Base-by-base conservation (phyloP, 2,113 vertebrate genomes). In the Oreochromis aureus region DNA sequence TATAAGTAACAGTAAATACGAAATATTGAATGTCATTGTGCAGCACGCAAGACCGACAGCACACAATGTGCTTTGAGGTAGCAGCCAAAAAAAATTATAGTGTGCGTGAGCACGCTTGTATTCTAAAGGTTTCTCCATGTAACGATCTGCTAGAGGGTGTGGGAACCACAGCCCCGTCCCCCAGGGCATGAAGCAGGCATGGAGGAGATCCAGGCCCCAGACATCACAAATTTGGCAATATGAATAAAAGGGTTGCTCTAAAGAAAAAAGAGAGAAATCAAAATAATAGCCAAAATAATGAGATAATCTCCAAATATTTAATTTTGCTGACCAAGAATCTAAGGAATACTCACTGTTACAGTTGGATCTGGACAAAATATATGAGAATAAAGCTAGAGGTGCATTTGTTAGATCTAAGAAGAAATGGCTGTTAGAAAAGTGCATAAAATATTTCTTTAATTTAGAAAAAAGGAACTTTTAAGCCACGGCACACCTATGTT, bases 91-190 rank as follows among this genome's bases (percentile, higher is more conserved):
- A 63, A 46, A 32, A 0, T 1, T 4, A 63, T 34, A 34, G 16
- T 19, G 32, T 34, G 30, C 1, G 9, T 34, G 32, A 34, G 6
- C 2, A 6, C 6, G 32, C 32, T 34, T 34, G 32, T 34, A 34
- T 7, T 34, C 32, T 2, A 34, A 34, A 34, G 32, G 32, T 34
- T 34, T 63, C 59, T 63, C 59, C 30, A 36, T 63, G 16, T 61
- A 61, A 61, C 58, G 10, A 63, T 63, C 59, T 63, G 59, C 59
- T 63, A 63, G 59, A 63, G 10, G 9, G 30, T 36, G 59, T 36
- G 59, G 59, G 59, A 63, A 63, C 32, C 59, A 63, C 4, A 63
- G 3, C 0, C 32, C 59, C 0, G 2, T 36, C 0, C 59, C 1
- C 10, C 3, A 36, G 59, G 18, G 59, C 32, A 36, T 19, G 32